Conservation (phyloP, 2,888 invertebrate genomes). For the Ashinkailepas kermadecensis region DNA sequence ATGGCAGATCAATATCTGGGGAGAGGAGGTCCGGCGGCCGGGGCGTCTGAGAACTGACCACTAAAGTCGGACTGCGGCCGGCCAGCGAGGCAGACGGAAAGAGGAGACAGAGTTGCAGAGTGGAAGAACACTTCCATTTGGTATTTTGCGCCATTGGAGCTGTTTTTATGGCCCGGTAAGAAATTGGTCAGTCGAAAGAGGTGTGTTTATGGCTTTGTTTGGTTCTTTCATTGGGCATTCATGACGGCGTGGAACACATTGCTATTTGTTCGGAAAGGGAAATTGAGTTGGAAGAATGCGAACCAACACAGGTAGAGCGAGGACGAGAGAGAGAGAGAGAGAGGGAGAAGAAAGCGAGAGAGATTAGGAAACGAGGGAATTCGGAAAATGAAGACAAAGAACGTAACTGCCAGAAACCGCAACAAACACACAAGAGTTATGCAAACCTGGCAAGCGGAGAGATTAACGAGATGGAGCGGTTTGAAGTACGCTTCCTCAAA, state of each 20-base stretch:
- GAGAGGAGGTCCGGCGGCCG: background rate
- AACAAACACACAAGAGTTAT: background rate
- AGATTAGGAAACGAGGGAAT: too few species aligned
- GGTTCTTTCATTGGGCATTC: constrained; percentile 6
- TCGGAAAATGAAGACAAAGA: background rate
- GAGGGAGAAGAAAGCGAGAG: background rate
- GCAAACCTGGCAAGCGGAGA: background rate
- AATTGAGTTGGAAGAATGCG: background rate
- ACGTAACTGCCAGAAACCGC: background rate
- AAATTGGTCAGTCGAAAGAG: constrained; percentile 19
- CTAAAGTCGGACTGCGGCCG: background rate
- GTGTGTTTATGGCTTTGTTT: constrained; percentile 10
- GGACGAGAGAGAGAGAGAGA: background rate
- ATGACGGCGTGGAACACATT: background rate
- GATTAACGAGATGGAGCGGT: too few species aligned
- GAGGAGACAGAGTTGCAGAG: background rate
- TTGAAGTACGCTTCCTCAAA: too few species aligned
- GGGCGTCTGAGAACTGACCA: background rate
- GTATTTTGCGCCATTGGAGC: background rate
- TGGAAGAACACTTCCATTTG: background rate
- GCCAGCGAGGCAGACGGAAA: background rate
- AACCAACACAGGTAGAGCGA: background rate
- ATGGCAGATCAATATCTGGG: background rate
- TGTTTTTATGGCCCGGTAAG: constrained; percentile 16
- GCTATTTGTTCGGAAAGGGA: background rate